Conservation (phyloP, 2,888 invertebrate species). For the Biston stratarius region DNA sequence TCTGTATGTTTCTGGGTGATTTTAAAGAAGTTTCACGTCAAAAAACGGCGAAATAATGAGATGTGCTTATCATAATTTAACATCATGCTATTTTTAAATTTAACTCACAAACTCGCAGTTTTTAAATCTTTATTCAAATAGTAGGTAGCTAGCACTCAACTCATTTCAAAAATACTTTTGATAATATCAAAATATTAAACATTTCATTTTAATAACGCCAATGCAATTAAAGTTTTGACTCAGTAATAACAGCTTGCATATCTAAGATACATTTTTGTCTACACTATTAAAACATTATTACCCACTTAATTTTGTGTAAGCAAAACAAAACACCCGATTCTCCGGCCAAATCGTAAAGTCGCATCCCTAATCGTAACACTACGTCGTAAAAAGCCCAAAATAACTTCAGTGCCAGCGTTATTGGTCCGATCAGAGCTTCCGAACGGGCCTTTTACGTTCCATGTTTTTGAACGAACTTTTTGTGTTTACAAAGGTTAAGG, state of each 20-base stretch:
- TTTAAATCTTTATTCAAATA: too few relatives aligned
- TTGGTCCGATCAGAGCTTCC: slow-evolving; percentile 44
- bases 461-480: slow-evolving; percentile 23
- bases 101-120: too few relatives aligned
- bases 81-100: too few relatives aligned
- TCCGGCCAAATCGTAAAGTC: slow-evolving; percentile 10
- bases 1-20: too few relatives aligned
- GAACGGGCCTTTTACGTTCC: slow-evolving; percentile 34
- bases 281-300: background rate
- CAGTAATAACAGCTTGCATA: background rate
- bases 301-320: slow-evolving; percentile 2
- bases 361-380: slow-evolving; percentile 41
- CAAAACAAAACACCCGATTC: slow-evolving; percentile 1
- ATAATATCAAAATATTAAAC: too few relatives aligned
- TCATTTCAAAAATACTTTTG: too few relatives aligned
- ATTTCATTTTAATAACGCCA: too few relatives aligned
- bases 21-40: too few relatives aligned
- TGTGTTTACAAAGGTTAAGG: slow-evolving; percentile 5
- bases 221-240: background rate
- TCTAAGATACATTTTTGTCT: background rate
- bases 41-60: too few relatives aligned
- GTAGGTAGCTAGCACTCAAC: too few relatives aligned
- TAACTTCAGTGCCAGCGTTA: slow-evolving; percentile 38
- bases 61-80: too few relatives aligned
- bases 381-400: slow-evolving; percentile 46